phyloP scores from a whole-genome alignment of 2,113 vertebrate species.

The Anoplopoma fimbria region DNA sequence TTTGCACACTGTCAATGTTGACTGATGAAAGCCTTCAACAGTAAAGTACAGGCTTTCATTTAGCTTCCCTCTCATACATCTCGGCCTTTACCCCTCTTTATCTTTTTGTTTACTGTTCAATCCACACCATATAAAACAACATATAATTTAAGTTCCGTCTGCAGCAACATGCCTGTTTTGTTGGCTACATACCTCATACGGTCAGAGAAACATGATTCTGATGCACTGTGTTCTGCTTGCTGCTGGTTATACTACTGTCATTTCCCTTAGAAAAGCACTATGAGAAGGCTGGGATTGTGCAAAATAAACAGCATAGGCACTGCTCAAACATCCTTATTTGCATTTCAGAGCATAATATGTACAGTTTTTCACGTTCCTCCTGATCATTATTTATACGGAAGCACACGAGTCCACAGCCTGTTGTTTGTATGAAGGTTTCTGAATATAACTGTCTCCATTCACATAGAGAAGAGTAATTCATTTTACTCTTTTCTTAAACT shows the following conservation, averaged over 20 bases:
- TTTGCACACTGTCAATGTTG: slow-evolving; percentile 41
- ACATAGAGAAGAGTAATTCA: neutral
- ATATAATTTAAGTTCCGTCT: neutral
- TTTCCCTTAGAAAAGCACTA: neutral
- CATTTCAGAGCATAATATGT: slow-evolving; percentile 14
- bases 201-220: slow-evolving; percentile 7
- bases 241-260: slow-evolving; percentile 19
- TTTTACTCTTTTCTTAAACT: neutral
- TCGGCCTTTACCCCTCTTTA: neutral
- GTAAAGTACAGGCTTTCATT: neutral
- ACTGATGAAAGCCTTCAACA: slow-evolving; percentile 14
- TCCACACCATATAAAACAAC: neutral
- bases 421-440: slow-evolving; percentile 23
- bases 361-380: slow-evolving; percentile 8
- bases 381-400: slow-evolving; percentile 44
- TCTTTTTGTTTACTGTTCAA: neutral
- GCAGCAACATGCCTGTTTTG: neutral
- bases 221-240: neutral
- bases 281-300: neutral
- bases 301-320: slow-evolving; percentile 8
- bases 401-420: slow-evolving; percentile 10
- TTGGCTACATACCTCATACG: neutral
- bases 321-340: slow-evolving; percentile 22
- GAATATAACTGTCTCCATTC: neutral
- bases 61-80: neutral